A percentile compares a stretch with the other conserved stretches of the same genome.
These are phyloP conservation scores for Protomyctophum bolini DNA, from an alignment of 2,113 vertebrate genomes.

Conservation along the genomic window DNA sequence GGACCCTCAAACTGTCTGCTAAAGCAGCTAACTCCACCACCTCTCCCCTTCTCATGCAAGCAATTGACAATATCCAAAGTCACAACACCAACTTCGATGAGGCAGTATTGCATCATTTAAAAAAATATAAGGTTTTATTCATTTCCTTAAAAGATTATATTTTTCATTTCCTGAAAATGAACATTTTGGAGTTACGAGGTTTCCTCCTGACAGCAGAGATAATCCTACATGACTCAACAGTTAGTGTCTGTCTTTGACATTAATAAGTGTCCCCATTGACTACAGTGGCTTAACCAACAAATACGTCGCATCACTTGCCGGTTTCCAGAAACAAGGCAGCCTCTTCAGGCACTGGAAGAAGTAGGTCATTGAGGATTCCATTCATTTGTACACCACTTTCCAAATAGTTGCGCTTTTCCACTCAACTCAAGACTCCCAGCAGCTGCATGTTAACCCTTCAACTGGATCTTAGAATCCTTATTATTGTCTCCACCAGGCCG, in stretches of 20 bases:
- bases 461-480: neutral
- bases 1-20: too few species aligned
- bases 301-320: conserved; percentile 55
- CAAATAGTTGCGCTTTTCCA: conserved; percentile 77
- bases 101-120: too few species aligned
- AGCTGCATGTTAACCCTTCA: conserved; percentile 68
- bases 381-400: conserved; percentile 75
- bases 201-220: neutral
- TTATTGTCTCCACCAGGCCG: too few species aligned
- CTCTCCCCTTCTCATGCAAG: too few species aligned
- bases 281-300: conserved; percentile 33
- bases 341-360: conserved; percentile 66
- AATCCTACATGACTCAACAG: conserved; percentile 2
- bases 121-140: too few species aligned
- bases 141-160: too few species aligned
- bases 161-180: too few species aligned
- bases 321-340: conserved; percentile 69
- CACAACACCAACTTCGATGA: too few species aligned
- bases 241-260: neutral
- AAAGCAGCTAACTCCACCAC: too few species aligned
- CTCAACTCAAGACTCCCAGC: conserved; percentile 65
- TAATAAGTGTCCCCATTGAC: conserved; percentile 14
- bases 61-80: too few species aligned
- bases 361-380: conserved; percentile 78
- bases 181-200: too few species aligned